phyloP scores from a whole-genome alignment of 2,113 vertebrate species.

The Corydoras maculifer region DNA sequence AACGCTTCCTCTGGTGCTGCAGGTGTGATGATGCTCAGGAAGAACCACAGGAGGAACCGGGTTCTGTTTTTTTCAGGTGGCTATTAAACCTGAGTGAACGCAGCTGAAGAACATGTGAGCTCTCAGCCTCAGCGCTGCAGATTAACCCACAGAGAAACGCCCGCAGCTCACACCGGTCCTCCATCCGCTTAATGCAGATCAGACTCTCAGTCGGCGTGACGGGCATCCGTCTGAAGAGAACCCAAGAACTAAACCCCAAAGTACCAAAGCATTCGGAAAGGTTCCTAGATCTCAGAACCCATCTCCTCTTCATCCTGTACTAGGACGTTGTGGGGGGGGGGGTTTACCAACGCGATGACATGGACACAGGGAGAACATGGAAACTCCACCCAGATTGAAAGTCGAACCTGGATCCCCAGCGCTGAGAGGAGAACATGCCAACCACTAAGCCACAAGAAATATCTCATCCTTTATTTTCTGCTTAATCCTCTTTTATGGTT shows the following conservation, averaged over 20 bases:
- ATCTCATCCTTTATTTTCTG: too few species aligned
- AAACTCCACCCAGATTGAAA: too few species aligned
- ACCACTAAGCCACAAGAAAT: too few species aligned
- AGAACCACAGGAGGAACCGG: neutral
- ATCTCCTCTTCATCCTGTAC: too few species aligned
- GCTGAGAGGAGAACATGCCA: too few species aligned
- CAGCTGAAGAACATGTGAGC: neutral
- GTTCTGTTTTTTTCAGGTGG: conserved; percentile 24
- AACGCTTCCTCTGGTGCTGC: too few species aligned
- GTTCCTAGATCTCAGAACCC: neutral
- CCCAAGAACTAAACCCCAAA: neutral
- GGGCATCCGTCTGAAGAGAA: neutral
- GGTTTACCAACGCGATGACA: too few species aligned
- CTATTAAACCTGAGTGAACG: neutral
- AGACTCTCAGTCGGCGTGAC: conserved; percentile 6
- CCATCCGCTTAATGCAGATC: conserved; percentile 2
- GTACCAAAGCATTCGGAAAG: conserved; percentile 1
- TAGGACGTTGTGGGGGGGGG: too few species aligned
- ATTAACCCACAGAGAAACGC: neutral
- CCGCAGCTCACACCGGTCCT: neutral
- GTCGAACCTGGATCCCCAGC: too few species aligned
- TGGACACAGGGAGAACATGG: too few species aligned
- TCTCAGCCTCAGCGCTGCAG: neutral
- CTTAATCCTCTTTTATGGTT: too few species aligned
- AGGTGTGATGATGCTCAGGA: too few species aligned